Percentiles rank a stretch among this genome's conserved stretches.
Evolutionary conservation across 2,113 vertebrate genomes (phyloP).

Genomic region (Osmerus mordax): DNA sequence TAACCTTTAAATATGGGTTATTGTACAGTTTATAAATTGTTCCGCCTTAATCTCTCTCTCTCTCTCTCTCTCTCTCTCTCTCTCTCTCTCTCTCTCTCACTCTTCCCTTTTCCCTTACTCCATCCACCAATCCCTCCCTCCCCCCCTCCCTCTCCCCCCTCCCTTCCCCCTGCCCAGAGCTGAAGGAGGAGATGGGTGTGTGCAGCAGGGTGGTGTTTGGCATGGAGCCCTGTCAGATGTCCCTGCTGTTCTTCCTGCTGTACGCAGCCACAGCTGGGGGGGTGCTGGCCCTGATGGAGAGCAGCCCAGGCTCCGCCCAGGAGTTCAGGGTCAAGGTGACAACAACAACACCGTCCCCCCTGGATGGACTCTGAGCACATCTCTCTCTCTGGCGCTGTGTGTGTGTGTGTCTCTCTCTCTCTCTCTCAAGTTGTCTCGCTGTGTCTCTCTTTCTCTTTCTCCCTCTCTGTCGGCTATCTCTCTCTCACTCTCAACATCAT

Average conservation of each 20-base stretch:
- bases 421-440: background rate
- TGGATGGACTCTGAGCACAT: background rate
- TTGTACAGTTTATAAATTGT: no score
- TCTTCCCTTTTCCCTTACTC: no score
- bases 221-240: slow-evolving; percentile 5
- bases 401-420: background rate
- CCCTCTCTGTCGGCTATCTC: background rate
- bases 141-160: background rate
- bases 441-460: background rate
- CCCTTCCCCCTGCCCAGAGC: slow-evolving; percentile 14
- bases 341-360: background rate
- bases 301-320: slow-evolving; percentile 62
- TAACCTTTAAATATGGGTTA: no score
- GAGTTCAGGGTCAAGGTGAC: slow-evolving; percentile 71
- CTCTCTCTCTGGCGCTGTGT: background rate
- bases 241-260: background rate
- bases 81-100: background rate
- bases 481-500: background rate
- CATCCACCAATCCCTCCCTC: no score
- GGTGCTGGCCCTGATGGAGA: slow-evolving; percentile 60
- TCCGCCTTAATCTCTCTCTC: background rate
- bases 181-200: slow-evolving; percentile 31
- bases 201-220: slow-evolving; percentile 6
- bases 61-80: background rate
- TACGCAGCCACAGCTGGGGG: slow-evolving; percentile 47